Base-by-base conservation (phyloP, 2,113 vertebrate species). In the Ophiodon elongatus region DNA sequence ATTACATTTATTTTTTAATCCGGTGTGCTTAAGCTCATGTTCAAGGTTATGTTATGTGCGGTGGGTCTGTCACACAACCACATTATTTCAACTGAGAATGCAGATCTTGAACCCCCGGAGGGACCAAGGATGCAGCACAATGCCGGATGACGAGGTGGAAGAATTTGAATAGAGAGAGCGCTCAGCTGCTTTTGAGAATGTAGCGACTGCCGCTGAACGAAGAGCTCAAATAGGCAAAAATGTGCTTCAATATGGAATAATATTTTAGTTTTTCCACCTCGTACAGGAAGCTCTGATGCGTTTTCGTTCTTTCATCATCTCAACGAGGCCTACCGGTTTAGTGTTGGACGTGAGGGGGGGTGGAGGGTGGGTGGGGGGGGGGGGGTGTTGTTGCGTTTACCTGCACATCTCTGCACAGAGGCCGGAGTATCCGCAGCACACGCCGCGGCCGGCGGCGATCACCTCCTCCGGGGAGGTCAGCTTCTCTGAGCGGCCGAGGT, bases 391-490 rank as follows among this genome's bases (percentile, higher is more conserved):
- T 8, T 4, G 23, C 21, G 25, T 80, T 88, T 89, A 96, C 96
- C 96, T 96, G 96, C 96, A 96, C 95, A 96, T 96, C 82, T 96
- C 92, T 14, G 66, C 80, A 10, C 92, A 97, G 23, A 97, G 94
- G 79, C 25, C 85, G 72, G 95, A 95, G 88, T 94, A 96, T 23
- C 95, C 93, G 2, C 96, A 95, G 82, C 97, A 97, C 19, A 96
- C 95, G 0, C 94, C 96, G 15, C 91, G 94, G 19, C 95, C 93
- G 0, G 62, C 92, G 1, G 93, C 91, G 8, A 97, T 94, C 84
- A 96, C 95, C n/a, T 96, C 89, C 83, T 97, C 94, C 0, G 95
- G 84, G 1, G 45, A 59, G 27, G 85, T 95, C 73, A 96, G 88
- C 90, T 96, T 95, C 89, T 94, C 90, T 0, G 96, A 93, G 27